Percentiles rank a stretch among this genome's conserved stretches.
Evolutionary conservation across 2,797 vertebrate genomes (phyloP).

Genomic region (Crocidura indochinensis): DNA sequence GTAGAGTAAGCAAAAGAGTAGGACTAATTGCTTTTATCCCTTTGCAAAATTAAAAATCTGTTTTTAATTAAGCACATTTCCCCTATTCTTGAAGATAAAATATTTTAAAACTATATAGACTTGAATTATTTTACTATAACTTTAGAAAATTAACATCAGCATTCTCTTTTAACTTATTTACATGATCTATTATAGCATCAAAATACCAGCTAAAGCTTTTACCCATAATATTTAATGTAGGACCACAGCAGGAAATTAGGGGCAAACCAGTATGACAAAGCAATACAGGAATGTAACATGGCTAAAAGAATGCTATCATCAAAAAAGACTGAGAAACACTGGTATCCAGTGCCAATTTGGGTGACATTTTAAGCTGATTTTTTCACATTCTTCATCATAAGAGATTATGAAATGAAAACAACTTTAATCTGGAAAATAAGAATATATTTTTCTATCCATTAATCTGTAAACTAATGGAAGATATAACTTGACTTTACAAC

Average conservation of each 20-base stretch:
- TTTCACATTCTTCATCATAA: not conserved
- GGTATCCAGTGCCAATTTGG: not conserved
- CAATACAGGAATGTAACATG: too few species aligned
- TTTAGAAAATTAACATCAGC: slow-evolving; percentile 65
- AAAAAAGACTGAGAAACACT: too few species aligned
- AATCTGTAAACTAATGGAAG: not conserved
- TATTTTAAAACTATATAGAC: not conserved
- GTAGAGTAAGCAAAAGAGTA: not conserved
- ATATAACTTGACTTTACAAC: slow-evolving; percentile 7
- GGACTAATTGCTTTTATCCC: not conserved
- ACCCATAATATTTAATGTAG: not conserved
- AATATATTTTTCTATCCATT: not conserved
- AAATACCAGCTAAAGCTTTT: slow-evolving; percentile 43
- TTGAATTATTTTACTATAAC: not conserved
- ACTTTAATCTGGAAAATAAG: not conserved
- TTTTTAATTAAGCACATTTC: not conserved
- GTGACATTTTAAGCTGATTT: not conserved
- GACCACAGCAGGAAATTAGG: too few species aligned
- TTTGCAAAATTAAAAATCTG: not conserved
- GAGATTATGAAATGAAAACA: not conserved
- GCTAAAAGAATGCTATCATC: too few species aligned
- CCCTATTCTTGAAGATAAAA: slow-evolving; percentile 48
- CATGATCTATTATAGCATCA: slow-evolving; percentile 44
- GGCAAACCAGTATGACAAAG: too few species aligned
- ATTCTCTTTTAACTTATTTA: slow-evolving; percentile 56